These are phyloP conservation scores for Drosophila mimetica DNA, from an alignment of 2,888 invertebrate genomes.

Conservation along the genomic window DNA sequence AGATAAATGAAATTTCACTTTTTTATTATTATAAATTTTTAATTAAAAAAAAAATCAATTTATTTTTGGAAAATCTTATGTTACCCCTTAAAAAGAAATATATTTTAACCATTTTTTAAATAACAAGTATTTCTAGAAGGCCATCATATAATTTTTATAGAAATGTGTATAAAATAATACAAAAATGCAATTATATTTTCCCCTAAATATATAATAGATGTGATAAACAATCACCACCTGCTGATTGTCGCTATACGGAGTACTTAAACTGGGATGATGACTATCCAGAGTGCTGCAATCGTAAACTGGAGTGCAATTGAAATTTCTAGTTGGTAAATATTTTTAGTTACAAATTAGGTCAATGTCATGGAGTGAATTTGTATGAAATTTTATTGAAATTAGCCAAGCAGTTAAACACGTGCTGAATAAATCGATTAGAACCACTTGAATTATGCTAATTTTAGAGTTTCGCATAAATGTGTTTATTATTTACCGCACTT, in stretches of 20 bases:
- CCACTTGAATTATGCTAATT: conserved; percentile 6
- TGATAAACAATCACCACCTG: conserved; percentile 29
- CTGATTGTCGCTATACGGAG: conserved; percentile 37
- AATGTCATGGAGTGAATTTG: background rate
- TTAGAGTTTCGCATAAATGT: background rate
- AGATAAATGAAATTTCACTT: too few species aligned
- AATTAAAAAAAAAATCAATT: too few species aligned
- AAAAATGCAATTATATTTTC: background rate
- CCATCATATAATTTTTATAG: too few species aligned
- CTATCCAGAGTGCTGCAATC: conserved; percentile 55
- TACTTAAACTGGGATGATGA: conserved; percentile 34
- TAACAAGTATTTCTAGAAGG: too few species aligned
- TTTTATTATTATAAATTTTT: too few species aligned
- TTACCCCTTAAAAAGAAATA: too few species aligned
- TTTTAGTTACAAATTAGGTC: background rate
- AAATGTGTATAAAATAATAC: too few species aligned
- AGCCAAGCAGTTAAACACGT: too few species aligned
- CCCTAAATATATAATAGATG: conserved; percentile 48
- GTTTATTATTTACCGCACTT: conserved; percentile 6
- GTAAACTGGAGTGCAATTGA: conserved; percentile 50
- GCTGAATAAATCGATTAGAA: conserved; percentile 1
- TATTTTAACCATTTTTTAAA: too few species aligned
- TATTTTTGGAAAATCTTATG: too few species aligned
- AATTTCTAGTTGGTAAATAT: background rate
- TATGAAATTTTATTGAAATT: conserved; percentile 10